Evolutionary conservation across 1,140 invertebrate species (phyloP).

Genomic region (Drosophila prosaltans): DNA sequence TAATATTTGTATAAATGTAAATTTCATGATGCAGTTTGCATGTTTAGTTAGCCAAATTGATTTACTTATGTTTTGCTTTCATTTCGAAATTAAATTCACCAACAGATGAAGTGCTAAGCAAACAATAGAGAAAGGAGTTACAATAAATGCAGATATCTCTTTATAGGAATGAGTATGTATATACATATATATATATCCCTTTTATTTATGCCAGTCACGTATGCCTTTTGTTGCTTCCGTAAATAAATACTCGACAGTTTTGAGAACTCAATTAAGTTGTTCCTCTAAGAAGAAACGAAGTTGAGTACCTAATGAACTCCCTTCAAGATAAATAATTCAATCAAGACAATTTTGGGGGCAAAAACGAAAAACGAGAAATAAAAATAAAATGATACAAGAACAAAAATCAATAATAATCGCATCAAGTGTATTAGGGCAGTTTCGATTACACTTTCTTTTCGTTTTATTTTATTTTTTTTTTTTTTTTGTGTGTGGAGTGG

Average conservation of each 20-base stretch:
- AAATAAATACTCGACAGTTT: constrained; percentile 57
- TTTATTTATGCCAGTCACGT: constrained; percentile 49
- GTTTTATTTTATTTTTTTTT: too few relatives aligned
- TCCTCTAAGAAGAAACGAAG: constrained; percentile 18
- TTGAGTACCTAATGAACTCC: constrained; percentile 46
- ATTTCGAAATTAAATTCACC: constrained; percentile 59
- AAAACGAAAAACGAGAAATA: constrained; percentile 3
- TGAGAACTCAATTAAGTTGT: constrained; percentile 59
- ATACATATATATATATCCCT: not conserved
- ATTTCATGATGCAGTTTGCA: constrained; percentile 35
- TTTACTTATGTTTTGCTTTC: constrained; percentile 65
- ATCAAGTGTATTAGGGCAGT: constrained; percentile 47
- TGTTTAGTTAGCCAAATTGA: constrained; percentile 73
- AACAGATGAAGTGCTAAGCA: constrained; percentile 34
- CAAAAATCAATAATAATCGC: constrained; percentile 77
- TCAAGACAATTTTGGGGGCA: constrained; percentile 50
- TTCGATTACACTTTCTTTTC: constrained; percentile 43
- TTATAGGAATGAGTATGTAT: not conserved
- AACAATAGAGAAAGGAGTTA: constrained; percentile 32
- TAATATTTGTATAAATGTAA: constrained; percentile 70
- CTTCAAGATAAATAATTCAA: constrained; percentile 63
- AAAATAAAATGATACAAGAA: constrained; percentile 11
- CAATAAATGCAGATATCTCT: constrained; percentile 9
- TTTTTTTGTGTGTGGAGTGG: not conserved
- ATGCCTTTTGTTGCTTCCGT: constrained; percentile 50